phyloP scores from a whole-genome alignment of 2,113 vertebrate genomes.

The Verasper variegatus region DNA sequence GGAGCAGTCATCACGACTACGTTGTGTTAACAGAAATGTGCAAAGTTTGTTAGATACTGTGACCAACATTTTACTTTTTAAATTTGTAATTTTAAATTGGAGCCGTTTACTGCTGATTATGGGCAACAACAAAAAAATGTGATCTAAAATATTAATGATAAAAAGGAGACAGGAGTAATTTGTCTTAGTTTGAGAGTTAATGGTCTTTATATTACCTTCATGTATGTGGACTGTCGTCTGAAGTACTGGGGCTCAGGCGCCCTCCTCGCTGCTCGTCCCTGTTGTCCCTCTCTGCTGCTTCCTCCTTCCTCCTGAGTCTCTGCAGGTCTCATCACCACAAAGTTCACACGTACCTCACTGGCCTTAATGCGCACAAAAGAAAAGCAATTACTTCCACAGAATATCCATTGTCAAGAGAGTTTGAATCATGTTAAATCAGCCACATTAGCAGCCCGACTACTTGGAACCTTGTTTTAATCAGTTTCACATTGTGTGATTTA shows the following conservation, averaged over 20 bases:
- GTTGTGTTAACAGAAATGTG: constrained; percentile 37
- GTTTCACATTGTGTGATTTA: background rate
- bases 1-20: constrained; percentile 9
- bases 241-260: constrained; percentile 83
- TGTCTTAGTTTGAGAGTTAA: background rate
- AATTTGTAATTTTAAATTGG: too few relatives aligned
- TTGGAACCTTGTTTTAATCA: background rate
- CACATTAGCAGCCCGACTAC: background rate
- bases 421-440: too few relatives aligned
- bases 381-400: background rate
- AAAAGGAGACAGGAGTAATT: background rate
- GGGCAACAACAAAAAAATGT: background rate
- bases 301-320: constrained; percentile 84
- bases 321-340: constrained; percentile 87
- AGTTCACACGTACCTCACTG: constrained; percentile 91
- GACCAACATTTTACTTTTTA: background rate
- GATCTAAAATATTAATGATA: background rate
- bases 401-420: background rate
- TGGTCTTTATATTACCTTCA: constrained; percentile 81
- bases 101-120: background rate
- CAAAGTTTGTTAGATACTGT: background rate
- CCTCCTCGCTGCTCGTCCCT: constrained; percentile 79
- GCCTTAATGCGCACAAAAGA: constrained; percentile 70
- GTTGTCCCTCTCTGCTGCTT: constrained; percentile 78
- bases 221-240: constrained; percentile 82